Percentiles rank a stretch among this genome's conserved stretches.
Evolutionary conservation across 2,888 invertebrate species (phyloP).

Genomic region (Leucania comma): DNA sequence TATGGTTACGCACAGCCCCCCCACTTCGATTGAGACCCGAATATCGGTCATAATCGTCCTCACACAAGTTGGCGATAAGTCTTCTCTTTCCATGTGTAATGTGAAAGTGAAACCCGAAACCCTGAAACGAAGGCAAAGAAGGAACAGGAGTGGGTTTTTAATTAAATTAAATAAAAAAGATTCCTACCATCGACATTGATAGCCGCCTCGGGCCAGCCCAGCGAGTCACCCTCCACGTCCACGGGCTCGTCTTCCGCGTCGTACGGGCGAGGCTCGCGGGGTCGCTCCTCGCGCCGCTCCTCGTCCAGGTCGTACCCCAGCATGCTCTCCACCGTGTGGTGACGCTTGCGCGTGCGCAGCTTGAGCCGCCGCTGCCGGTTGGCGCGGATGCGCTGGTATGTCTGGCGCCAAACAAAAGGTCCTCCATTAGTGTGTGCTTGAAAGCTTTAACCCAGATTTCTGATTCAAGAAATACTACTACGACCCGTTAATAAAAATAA

Average conservation of each 20-base stretch:
- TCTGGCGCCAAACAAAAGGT: slow-evolving; percentile 69
- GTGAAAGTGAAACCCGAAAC: too few species aligned
- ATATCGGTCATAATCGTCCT: too few species aligned
- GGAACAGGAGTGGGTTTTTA: too few species aligned
- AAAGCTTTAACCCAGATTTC: background rate
- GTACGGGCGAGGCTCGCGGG: slow-evolving; percentile 80
- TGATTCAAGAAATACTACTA: background rate
- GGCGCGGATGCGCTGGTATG: slow-evolving; percentile 88
- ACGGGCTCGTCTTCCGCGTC: slow-evolving; percentile 89
- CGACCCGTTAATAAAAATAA: background rate
- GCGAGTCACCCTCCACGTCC: slow-evolving; percentile 88
- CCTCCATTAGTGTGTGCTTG: background rate
- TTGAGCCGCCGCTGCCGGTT: slow-evolving; percentile 88
- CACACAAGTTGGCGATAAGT: too few species aligned
- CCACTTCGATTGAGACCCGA: too few species aligned
- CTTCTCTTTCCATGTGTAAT: too few species aligned
- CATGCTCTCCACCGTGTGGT: slow-evolving; percentile 90
- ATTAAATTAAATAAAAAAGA: background rate
- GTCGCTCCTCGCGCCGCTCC: slow-evolving; percentile 85
- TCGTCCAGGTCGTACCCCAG: slow-evolving; percentile 88
- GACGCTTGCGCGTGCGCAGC: slow-evolving; percentile 88
- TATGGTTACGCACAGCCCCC: too few species aligned
- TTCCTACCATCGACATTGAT: slow-evolving; percentile 82
- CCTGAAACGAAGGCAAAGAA: too few species aligned
- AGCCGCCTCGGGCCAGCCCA: slow-evolving; percentile 87